Base-by-base conservation (phyloP, 2,888 invertebrate genomes). In the Thymelicus lineola region DNA sequence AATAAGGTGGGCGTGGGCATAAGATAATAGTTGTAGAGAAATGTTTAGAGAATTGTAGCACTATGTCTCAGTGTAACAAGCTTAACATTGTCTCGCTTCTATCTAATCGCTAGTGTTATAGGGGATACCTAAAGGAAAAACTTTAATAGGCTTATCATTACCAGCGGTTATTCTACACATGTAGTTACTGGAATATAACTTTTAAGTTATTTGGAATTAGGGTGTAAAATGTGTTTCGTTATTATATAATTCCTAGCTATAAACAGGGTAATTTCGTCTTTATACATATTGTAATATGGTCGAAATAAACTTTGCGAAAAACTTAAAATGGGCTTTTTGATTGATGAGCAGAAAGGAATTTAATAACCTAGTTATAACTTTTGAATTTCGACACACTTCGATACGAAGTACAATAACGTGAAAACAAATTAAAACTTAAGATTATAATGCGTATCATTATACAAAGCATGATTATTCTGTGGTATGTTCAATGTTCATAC, bases 61-160 rank as follows among this genome's bases (percentile, higher is more conserved):
- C 9, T 12, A 3, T 9, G 12, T 42, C 42, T 42, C 12, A 7
- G 28, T 5, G 5, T 57, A 57, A 36, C 3, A 36, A 36, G n/a
- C 6, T n/a, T 2, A n/a, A n/a, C 1, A n/a, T 35, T 35, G 15
- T 45, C 7, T 45, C 14, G 7, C 20, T 12, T 1, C 12, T 60
- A 20, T 6, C 5, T 45, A 20, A 12, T 45, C 12, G 14, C 45
- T 45, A 17, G 45, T 14, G 1, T 14, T 60, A 10, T 7, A 42
- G 7, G 45, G 10, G 12, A 14, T 60, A 20, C 60, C 12, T 20
- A 45, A 45, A 45, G 60, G 42, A 60, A 60, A 60, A 60, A 60
- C 60, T 60, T 14, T 60, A 60, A 60, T 60, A 60, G 14, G 45
- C 60, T 42, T 45, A 17, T 50, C 48, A 50, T 50, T 50, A 50